A percentile compares a stretch with the other conserved stretches of the same genome.
Evolutionary conservation across 1,140 invertebrate species (phyloP).

Genomic region (Condylostylus longicornis): DNA sequence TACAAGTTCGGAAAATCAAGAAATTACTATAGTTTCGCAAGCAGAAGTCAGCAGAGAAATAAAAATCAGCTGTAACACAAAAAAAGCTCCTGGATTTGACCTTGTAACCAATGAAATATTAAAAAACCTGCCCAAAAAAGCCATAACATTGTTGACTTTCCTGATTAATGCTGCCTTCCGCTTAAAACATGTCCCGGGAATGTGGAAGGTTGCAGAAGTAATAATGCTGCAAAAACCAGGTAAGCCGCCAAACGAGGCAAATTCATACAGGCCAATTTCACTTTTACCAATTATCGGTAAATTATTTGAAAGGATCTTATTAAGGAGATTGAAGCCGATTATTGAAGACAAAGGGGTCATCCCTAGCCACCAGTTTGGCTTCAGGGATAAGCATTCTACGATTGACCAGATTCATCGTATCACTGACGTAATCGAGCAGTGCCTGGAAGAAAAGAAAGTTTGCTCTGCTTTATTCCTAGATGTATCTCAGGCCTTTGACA

Average conservation of each 20-base stretch:
- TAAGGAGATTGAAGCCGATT: conserved; percentile 15
- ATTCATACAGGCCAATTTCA: conserved; percentile 23
- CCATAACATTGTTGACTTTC: too few relatives aligned
- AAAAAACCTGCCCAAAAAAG: too few relatives aligned
- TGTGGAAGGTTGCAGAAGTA: conserved; percentile 26
- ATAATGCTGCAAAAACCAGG: conserved; percentile 23
- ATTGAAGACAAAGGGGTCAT: conserved; percentile 10
- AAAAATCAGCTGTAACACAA: too few relatives aligned
- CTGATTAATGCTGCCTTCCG: too few relatives aligned
- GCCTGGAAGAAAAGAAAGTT: conserved; percentile 14
- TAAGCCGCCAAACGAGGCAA: conserved; percentile 15
- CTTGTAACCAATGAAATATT: too few relatives aligned
- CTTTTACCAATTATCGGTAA: conserved; percentile 21
- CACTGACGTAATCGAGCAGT: conserved; percentile 7
- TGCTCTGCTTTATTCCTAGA: conserved; percentile 18
- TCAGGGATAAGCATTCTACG: conserved; percentile 12
- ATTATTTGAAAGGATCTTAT: conserved; percentile 20
- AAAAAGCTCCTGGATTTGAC: too few relatives aligned
- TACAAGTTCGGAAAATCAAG: too few relatives aligned
- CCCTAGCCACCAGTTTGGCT: conserved; percentile 25
- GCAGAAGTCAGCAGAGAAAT: too few relatives aligned
- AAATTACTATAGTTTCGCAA: too few relatives aligned
- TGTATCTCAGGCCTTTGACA: conserved; percentile 19
- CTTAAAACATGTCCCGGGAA: conserved; percentile 12
- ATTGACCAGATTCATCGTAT: conserved; percentile 15